Conservation (phyloP, 1,140 invertebrate genomes). For the Pollicipes pollicipes region DNA sequence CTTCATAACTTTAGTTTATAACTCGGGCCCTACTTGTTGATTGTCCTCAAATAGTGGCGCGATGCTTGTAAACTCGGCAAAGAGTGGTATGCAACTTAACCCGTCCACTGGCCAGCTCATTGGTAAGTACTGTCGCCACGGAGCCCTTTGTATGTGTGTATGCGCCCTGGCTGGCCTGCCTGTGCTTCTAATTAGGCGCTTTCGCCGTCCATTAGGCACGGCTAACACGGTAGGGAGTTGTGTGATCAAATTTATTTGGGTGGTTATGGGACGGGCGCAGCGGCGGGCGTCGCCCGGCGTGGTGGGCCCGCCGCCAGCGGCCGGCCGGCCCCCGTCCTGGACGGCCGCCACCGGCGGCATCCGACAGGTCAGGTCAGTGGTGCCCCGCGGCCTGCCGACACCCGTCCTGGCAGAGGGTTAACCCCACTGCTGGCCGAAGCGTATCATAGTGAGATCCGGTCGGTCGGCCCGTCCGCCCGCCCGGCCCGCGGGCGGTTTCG, state of each 20-base stretch:
- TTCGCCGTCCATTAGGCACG: neutral
- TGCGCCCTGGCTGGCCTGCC: too few relatives aligned
- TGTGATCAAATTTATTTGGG: neutral
- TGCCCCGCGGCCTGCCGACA: too few relatives aligned
- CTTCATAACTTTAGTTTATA: slow-evolving; percentile 2
- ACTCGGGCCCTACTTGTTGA: neutral
- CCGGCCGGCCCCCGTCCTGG: too few relatives aligned
- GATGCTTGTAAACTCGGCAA: neutral
- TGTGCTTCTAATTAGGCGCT: neutral
- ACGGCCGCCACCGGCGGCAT: too few relatives aligned
- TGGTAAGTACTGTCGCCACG: neutral
- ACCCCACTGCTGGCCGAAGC: too few relatives aligned
- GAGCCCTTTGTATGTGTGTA: too few relatives aligned
- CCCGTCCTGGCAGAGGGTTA: too few relatives aligned
- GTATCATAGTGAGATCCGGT: too few relatives aligned
- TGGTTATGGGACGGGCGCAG: neutral
- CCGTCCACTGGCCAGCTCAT: neutral
- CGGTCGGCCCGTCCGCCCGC: too few relatives aligned
- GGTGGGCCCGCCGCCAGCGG: neutral
- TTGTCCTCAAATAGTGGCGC: neutral
- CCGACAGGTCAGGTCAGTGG: too few relatives aligned
- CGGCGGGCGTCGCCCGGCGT: too few relatives aligned
- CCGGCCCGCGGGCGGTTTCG: too few relatives aligned
- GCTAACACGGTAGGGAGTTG: neutral
- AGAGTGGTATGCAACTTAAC: neutral